Percentiles rank a stretch among this genome's conserved stretches.
phyloP scores from a whole-genome alignment of 2,113 vertebrate species.

The Podiceps cristatus region DNA sequence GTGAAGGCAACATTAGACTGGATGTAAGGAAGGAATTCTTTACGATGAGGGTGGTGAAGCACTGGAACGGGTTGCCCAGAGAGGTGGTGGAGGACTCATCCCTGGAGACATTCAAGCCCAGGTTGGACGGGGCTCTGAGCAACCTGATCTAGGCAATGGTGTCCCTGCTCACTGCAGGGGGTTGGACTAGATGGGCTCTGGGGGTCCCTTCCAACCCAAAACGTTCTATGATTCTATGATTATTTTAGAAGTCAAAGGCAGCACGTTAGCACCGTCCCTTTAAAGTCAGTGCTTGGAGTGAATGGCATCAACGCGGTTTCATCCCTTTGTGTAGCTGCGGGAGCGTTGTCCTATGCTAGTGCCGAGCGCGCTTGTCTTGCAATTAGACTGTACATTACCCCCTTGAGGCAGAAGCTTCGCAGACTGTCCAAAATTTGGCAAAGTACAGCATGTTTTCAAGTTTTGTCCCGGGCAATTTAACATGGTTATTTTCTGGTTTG shows the following conservation, averaged over 20 bases:
- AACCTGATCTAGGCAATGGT: too few species aligned
- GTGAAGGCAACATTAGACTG: neutral
- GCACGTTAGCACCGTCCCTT: neutral
- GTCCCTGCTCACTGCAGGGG: too few species aligned
- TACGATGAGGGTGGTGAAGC: too few species aligned
- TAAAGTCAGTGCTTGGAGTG: neutral
- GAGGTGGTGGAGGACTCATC: too few species aligned
- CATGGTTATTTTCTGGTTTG: neutral
- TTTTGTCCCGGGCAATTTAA: neutral
- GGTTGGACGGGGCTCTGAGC: too few species aligned
- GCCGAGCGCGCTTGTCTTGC: accelerated
- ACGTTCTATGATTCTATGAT: too few species aligned
- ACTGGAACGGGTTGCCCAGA: too few species aligned
- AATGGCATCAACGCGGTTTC: accelerated
- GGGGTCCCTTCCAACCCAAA: too few species aligned
- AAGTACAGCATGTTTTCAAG: neutral
- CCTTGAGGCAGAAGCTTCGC: neutral
- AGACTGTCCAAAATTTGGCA: neutral
- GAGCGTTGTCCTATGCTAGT: neutral
- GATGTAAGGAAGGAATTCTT: too few species aligned
- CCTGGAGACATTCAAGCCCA: too few species aligned
- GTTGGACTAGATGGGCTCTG: too few species aligned
- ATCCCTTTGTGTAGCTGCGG: neutral
- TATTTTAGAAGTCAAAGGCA: neutral
- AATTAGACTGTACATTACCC: neutral